A percentile compares a stretch with the other conserved stretches of the same genome.
These are phyloP conservation scores for Stenopsyche tienmushanensis DNA, from an alignment of 1,140 invertebrate species.

Conservation along the genomic window DNA sequence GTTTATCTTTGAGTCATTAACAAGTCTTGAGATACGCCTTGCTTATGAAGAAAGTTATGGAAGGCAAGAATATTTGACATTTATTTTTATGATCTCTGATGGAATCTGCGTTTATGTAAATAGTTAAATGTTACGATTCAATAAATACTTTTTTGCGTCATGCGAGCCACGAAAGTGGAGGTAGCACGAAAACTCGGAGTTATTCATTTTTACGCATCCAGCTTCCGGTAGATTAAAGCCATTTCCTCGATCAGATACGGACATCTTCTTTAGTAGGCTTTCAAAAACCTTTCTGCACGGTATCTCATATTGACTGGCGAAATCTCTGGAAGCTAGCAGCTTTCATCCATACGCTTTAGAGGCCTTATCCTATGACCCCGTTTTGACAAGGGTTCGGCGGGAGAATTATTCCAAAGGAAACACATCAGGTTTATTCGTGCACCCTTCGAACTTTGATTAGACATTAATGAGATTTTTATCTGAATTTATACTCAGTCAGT, in stretches of 20 bases:
- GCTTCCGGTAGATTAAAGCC: constrained; percentile 17
- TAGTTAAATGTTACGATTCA: no score
- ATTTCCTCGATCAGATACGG: constrained; percentile 17
- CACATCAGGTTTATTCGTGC: neutral
- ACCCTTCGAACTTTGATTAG: constrained; percentile 6
- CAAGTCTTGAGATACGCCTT: no score
- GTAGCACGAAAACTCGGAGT: no score
- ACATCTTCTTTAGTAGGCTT: neutral
- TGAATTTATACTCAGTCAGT: no score
- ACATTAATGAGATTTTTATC: constrained; percentile 4
- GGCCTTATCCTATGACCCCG: neutral
- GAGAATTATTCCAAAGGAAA: neutral
- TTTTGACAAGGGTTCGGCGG: constrained; percentile 22
- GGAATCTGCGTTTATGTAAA: no score
- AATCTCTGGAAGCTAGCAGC: constrained; percentile 9
- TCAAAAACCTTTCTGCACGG: constrained; percentile 17
- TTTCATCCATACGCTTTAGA: neutral
- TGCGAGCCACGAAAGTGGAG: no score
- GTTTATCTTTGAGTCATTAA: no score
- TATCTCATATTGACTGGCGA: constrained; percentile 2
- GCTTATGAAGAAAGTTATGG: no score
- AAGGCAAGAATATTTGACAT: no score
- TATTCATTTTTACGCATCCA: constrained; percentile 11
- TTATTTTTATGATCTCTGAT: no score
- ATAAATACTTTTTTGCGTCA: no score